phyloP scores from a whole-genome alignment of 92 coral and sea anemone species.

The Porites cylindrica region DNA sequence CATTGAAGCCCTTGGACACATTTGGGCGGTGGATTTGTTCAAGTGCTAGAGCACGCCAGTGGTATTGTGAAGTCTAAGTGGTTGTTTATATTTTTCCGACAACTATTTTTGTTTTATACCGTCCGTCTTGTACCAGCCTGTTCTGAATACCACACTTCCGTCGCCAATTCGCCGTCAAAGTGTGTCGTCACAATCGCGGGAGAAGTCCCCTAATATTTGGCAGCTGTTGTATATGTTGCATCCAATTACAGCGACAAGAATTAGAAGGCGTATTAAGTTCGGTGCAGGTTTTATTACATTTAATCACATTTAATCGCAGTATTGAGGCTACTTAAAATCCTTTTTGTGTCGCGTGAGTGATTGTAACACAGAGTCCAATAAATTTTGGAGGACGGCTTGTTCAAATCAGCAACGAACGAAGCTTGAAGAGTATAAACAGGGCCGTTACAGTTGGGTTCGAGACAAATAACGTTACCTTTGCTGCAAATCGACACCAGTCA shows the following conservation, averaged over 20 bases:
- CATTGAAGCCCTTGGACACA: not conserved
- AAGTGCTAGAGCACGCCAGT: not conserved
- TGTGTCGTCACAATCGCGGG: conserved; percentile 22
- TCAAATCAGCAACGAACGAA: conserved; percentile 8
- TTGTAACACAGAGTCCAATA: conserved; percentile 14
- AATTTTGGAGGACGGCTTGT: not conserved
- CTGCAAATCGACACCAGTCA: not conserved
- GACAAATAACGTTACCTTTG: not conserved
- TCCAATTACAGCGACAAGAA: conserved; percentile 16
- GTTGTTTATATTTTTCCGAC: not conserved
- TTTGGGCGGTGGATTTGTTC: not conserved
- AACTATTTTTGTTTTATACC: not conserved
- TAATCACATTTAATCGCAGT: not conserved
- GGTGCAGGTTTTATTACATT: conserved; percentile 1
- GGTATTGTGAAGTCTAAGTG: not conserved
- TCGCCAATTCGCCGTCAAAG: not conserved
- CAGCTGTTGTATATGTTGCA: conserved; percentile 12
- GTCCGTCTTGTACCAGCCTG: not conserved
- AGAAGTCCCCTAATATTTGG: conserved; percentile 18
- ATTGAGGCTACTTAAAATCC: not conserved
- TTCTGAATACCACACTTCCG: not conserved
- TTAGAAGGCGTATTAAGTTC: not conserved
- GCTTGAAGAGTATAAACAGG: too few relatives aligned
- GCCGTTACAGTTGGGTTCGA: not conserved
- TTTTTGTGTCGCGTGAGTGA: conserved; percentile 23